These are phyloP conservation scores for Schmidtea mediterranea DNA, from an alignment of 1,140 invertebrate genomes.

Conservation along the genomic window DNA sequence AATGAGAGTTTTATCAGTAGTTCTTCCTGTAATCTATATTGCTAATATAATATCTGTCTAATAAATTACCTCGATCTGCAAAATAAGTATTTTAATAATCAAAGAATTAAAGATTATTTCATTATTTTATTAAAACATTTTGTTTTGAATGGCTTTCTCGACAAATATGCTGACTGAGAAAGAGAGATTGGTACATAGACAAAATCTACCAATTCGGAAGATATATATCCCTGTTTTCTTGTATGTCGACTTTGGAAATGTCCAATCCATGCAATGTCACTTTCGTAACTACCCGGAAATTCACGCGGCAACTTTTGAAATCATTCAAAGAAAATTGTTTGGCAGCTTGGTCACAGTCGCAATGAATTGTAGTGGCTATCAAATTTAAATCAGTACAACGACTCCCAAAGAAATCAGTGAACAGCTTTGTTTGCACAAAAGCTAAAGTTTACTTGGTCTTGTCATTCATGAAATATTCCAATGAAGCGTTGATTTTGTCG, in stretches of 20 bases:
- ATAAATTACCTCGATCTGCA: too few relatives aligned
- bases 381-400: constrained; percentile 9
- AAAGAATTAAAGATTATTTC: too few relatives aligned
- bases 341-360: constrained; percentile 55
- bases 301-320: constrained; percentile 35
- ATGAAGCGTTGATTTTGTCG: constrained; percentile 36
- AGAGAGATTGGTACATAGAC: constrained; percentile 63
- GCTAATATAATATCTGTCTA: too few relatives aligned
- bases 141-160: too few relatives aligned
- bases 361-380: constrained; percentile 11
- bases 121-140: too few relatives aligned
- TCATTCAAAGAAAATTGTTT: constrained; percentile 55
- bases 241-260: constrained; percentile 53
- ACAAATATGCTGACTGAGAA: constrained; percentile 58
- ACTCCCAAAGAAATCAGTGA: constrained; percentile 47
- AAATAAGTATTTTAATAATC: too few relatives aligned
- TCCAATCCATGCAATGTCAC: constrained; percentile 60
- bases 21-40: too few relatives aligned
- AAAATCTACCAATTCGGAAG: constrained; percentile 73
- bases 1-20: too few relatives aligned
- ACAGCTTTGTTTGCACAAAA: constrained; percentile 63
- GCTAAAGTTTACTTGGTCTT: constrained; percentile 40
- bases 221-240: constrained; percentile 60
- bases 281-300: constrained; percentile 60
- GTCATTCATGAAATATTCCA: constrained; percentile 7